phyloP scores from a whole-genome alignment of 1,140 invertebrate genomes.

The Panagrolaimus sp. region DNA sequence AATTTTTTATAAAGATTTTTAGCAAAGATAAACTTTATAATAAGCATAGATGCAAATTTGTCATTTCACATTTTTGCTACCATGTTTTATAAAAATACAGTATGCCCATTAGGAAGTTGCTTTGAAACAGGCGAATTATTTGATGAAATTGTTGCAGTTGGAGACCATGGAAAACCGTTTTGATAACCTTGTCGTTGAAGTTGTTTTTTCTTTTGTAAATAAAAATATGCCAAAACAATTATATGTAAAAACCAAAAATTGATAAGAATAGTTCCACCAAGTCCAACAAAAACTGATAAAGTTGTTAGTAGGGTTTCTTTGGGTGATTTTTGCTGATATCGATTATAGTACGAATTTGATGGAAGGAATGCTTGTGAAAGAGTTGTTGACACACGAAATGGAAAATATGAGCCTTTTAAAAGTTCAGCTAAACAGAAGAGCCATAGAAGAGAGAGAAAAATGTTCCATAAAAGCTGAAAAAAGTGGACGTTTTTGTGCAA shows the following conservation, averaged over 20 bases:
- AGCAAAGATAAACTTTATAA: no score
- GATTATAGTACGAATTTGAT: constrained; percentile 15
- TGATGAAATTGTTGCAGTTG: background rate
- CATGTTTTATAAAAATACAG: constrained; percentile 16
- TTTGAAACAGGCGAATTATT: background rate
- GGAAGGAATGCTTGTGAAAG: constrained; percentile 11
- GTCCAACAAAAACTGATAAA: constrained; percentile 19
- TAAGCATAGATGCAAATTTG: no score
- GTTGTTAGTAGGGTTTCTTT: constrained; percentile 20
- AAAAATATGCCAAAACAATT: constrained; percentile 33
- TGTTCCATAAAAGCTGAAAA: constrained; percentile 37
- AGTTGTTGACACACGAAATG: background rate
- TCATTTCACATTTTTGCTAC: no score
- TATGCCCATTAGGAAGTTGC: background rate
- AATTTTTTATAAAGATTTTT: no score
- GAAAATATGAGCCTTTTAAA: constrained; percentile 17
- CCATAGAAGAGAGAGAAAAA: constrained; percentile 26
- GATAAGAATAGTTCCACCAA: constrained; percentile 26
- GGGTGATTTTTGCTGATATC: constrained; percentile 13
- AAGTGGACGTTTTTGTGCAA: no score
- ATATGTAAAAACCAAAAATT: constrained; percentile 41
- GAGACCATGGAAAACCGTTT: background rate
- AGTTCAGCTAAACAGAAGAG: constrained; percentile 28
- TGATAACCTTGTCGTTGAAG: constrained; percentile 4
- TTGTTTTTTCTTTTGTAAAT: constrained; percentile 22